A percentile compares a stretch with the other conserved stretches of the same genome.
These are phyloP conservation scores for Lycia hirtaria DNA, from an alignment of 2,888 invertebrate genomes.

Conservation along the genomic window DNA sequence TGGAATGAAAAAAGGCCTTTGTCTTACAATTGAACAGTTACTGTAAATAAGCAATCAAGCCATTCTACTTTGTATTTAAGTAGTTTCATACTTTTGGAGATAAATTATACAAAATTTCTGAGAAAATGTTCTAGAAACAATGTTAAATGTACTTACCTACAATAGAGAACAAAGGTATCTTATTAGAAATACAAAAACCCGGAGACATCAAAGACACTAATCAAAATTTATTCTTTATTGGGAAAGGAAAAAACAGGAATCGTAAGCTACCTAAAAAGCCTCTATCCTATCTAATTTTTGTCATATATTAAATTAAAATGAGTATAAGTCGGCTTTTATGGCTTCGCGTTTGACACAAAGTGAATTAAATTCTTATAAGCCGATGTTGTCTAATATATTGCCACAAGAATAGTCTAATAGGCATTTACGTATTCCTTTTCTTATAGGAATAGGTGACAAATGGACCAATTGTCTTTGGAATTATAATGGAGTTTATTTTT, in stretches of 20 bases:
- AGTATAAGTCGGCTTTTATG: constrained; percentile 74
- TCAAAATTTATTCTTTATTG: constrained; percentile 72
- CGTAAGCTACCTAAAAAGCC: constrained; percentile 55
- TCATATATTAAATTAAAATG: constrained; percentile 74
- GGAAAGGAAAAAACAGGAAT: constrained; percentile 63
- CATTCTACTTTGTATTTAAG: no score
- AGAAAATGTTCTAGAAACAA: neutral
- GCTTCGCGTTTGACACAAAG: constrained; percentile 50
- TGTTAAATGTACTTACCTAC: neutral
- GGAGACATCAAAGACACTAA: constrained; percentile 19
- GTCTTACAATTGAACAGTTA: no score
- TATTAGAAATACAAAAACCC: constrained; percentile 32
- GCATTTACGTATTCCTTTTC: constrained; percentile 18
- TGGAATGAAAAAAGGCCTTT: no score
- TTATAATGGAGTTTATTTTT: constrained; percentile 32
- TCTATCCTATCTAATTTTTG: constrained; percentile 51
- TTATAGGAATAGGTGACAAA: constrained; percentile 17
- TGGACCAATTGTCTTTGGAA: constrained; percentile 30
- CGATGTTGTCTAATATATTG: constrained; percentile 54
- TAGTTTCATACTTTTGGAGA: no score
- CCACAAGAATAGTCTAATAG: constrained; percentile 40
- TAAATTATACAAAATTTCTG: neutral
- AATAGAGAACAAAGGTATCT: neutral
- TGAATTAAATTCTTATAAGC: constrained; percentile 68
- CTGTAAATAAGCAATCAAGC: no score